Base-by-base conservation (phyloP, 2,797 vertebrate species). In the Psittacula echo region DNA sequence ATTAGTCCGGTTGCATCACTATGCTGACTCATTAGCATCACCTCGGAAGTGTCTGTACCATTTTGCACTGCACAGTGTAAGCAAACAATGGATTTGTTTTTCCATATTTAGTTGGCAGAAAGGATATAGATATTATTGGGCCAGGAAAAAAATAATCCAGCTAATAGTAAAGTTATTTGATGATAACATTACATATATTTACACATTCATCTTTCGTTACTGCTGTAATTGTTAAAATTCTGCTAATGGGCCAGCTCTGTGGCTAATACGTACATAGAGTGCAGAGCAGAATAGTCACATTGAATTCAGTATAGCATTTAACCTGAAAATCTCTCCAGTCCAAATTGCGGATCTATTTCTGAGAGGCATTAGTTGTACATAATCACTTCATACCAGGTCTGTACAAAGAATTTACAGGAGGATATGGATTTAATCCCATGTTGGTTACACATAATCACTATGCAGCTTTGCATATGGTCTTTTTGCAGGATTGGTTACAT, bases 191-290 rank as follows among this genome's bases (percentile, higher is more conserved):
- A 42, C 23, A 44, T 32, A 20, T 5, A 68, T 73, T 87, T 91
- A 75, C 21, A 51, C 32, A 39, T 39, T 54, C 9, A 34, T 58
- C 47, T 79, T 67, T 66, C 30, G 16, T 51, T 51, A 10, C n/a
- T 58, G 29, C 54, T 79, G 13, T 17, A 62, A 51, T 4, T 21
- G n/a, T 20, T 58, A 29, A 37, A 83, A 72, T 26, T 34, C 16
- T 34, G 37, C 44, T 78, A 44, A 76, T 5, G 13, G 65, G 15
- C 24, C 53, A 62, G 10, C 41, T 66, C 34, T 13, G 1, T n/a
- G 48, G 37, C 70, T 65, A 9, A 18, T 6, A 11, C 0, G 11
- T 39, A 15, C 15, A 4, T 2, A 21, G 34, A 34, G 9, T 2
- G 16, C 22, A 41, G 42, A 42, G 32, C 29, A 81, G 45, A 72